These are phyloP conservation scores for Brachionus rubens DNA, from an alignment of 1,140 invertebrate species.

Conservation along the genomic window DNA sequence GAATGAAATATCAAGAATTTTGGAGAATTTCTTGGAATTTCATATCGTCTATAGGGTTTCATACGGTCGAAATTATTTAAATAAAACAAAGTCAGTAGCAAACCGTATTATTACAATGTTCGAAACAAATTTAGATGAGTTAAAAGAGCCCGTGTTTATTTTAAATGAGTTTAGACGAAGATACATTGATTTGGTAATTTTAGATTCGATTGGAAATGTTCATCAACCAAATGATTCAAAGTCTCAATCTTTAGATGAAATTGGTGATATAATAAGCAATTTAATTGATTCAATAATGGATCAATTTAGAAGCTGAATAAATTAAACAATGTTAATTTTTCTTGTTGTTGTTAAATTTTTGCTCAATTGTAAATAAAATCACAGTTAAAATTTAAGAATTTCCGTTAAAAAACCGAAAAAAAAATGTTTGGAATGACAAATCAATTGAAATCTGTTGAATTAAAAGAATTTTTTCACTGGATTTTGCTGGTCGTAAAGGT, in stretches of 20 bases:
- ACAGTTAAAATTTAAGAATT: too few relatives aligned
- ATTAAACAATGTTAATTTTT: too few relatives aligned
- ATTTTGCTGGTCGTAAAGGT: too few relatives aligned
- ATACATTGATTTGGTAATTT: background rate
- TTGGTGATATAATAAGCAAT: background rate
- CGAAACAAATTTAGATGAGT: background rate
- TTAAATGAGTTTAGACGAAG: background rate
- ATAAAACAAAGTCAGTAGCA: constrained; percentile 4
- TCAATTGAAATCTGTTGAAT: too few relatives aligned
- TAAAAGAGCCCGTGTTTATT: background rate
- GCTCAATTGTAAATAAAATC: too few relatives aligned
- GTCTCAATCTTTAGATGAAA: background rate
- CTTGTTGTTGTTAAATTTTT: too few relatives aligned
- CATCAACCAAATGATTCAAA: background rate
- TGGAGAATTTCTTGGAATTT: constrained; percentile 3
- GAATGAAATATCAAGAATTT: constrained; percentile 15
- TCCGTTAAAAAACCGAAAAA: too few relatives aligned
- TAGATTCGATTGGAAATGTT: background rate
- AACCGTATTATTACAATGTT: constrained; percentile 6
- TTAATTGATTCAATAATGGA: constrained; percentile 4
- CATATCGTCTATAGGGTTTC: constrained; percentile 14
- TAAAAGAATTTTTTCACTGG: too few relatives aligned
- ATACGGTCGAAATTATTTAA: constrained; percentile 6
- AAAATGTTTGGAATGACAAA: too few relatives aligned
- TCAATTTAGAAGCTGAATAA: background rate